phyloP scores from a whole-genome alignment of 1,140 invertebrate species.

The Pinna nobilis region DNA sequence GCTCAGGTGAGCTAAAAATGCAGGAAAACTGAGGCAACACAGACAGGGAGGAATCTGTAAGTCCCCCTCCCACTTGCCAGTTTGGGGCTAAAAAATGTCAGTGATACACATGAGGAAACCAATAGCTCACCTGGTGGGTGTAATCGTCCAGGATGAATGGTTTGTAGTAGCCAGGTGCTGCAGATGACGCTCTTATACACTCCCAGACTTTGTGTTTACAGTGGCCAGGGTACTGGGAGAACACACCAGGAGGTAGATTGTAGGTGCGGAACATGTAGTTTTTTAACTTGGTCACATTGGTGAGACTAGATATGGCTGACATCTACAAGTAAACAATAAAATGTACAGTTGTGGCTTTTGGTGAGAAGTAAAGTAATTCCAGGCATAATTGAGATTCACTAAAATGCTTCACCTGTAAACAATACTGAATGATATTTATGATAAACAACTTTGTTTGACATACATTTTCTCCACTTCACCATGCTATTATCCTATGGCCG shows the following conservation, averaged over 20 bases:
- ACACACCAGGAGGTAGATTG: conserved; percentile 83
- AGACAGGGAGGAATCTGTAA: too few relatives aligned
- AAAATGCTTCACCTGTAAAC: background rate
- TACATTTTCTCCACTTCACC: too few relatives aligned
- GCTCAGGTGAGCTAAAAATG: too few relatives aligned
- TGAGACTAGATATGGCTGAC: conserved; percentile 85
- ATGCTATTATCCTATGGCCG: too few relatives aligned
- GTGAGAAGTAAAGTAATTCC: background rate
- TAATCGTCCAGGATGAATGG: conserved; percentile 86
- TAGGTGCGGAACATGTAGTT: conserved; percentile 96
- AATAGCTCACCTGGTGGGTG: conserved; percentile 84
- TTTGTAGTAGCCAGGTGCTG: conserved; percentile 94
- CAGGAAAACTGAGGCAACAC: background rate
- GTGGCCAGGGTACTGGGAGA: conserved; percentile 87
- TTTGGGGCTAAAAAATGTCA: too few relatives aligned
- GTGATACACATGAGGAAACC: background rate
- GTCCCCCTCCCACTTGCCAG: too few relatives aligned
- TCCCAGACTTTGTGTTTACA: conserved; percentile 88
- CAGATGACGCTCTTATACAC: conserved; percentile 91
- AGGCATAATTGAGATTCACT: background rate
- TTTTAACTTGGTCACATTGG: conserved; percentile 86
- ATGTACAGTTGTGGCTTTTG: too few relatives aligned
- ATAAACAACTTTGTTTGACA: background rate
- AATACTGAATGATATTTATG: background rate
- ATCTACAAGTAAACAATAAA: conserved; percentile 42